Conservation (phyloP, 2,113 vertebrate genomes). For the Asarcornis scutulata region DNA sequence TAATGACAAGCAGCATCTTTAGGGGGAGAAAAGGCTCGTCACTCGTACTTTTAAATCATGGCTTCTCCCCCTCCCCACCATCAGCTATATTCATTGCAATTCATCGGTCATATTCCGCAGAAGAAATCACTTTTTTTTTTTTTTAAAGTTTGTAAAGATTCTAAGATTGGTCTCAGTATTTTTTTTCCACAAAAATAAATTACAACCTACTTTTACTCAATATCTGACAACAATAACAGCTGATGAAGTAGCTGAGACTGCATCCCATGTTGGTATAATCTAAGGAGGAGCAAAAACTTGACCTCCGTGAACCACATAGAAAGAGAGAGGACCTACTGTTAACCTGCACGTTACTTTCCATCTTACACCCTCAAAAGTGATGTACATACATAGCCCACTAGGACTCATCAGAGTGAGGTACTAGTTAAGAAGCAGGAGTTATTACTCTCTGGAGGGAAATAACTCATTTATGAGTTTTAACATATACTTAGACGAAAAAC, state of each 20-base stretch:
- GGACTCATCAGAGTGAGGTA: accelerated
- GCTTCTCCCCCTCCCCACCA: background rate
- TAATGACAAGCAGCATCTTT: slow-evolving; percentile 68
- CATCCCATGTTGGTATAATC: background rate
- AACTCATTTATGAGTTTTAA: background rate
- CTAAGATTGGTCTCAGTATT: background rate
- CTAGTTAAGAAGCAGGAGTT: background rate
- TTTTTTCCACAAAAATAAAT: background rate
- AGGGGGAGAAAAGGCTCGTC: slow-evolving; percentile 49
- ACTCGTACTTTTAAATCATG: slow-evolving; percentile 39
- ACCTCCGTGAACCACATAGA: background rate
- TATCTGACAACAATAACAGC: background rate
- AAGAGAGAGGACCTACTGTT: background rate
- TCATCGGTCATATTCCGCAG: background rate
- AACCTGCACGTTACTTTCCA: background rate
- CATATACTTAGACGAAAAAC: background rate
- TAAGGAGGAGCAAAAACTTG: background rate
- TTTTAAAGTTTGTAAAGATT: background rate
- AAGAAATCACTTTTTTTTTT: background rate
- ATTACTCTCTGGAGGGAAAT: background rate
- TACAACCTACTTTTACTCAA: background rate
- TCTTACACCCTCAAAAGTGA: background rate
- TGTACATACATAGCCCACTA: background rate
- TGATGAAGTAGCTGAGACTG: background rate
- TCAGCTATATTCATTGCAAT: background rate